Evolutionary conservation across 1,140 invertebrate species (phyloP).

Genomic region (Scaptomyza graminum): DNA sequence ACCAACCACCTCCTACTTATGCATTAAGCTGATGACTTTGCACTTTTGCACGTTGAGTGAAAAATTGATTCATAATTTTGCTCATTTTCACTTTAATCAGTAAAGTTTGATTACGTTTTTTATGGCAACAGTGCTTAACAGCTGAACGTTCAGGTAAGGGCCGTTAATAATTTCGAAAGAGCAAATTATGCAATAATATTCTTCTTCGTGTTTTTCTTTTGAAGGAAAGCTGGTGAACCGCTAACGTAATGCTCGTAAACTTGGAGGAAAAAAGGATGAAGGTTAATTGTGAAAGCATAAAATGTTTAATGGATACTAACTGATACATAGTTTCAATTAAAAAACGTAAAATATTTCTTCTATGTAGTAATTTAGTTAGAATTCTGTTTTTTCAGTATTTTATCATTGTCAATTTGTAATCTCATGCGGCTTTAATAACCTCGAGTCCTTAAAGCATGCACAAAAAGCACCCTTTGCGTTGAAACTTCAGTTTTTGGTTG

Average conservation of each 20-base stretch:
- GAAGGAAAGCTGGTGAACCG: neutral
- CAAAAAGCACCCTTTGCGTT: neutral
- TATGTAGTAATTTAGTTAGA: no score
- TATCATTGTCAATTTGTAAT: neutral
- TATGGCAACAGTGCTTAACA: constrained; percentile 10
- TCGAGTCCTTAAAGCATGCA: neutral
- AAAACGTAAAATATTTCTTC: no score
- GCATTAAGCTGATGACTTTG: constrained; percentile 54
- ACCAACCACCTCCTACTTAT: constrained; percentile 14
- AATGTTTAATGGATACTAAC: no score
- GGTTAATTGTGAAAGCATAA: neutral
- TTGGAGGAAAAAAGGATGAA: neutral
- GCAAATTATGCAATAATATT: constrained; percentile 11
- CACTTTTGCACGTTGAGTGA: constrained; percentile 35
- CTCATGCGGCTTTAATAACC: neutral
- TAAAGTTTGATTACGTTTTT: constrained; percentile 59
- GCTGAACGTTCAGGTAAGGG: neutral
- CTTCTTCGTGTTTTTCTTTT: neutral
- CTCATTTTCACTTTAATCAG: constrained; percentile 63
- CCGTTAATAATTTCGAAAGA: constrained; percentile 8
- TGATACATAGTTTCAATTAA: no score
- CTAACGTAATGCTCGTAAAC: neutral
- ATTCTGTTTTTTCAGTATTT: neutral
- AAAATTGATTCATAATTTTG: constrained; percentile 76
- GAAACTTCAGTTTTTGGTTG: neutral